Percentiles rank a stretch among this genome's conserved stretches.
Evolutionary conservation across 2,888 invertebrate genomes (phyloP).

Genomic region (Hesperia comma): DNA sequence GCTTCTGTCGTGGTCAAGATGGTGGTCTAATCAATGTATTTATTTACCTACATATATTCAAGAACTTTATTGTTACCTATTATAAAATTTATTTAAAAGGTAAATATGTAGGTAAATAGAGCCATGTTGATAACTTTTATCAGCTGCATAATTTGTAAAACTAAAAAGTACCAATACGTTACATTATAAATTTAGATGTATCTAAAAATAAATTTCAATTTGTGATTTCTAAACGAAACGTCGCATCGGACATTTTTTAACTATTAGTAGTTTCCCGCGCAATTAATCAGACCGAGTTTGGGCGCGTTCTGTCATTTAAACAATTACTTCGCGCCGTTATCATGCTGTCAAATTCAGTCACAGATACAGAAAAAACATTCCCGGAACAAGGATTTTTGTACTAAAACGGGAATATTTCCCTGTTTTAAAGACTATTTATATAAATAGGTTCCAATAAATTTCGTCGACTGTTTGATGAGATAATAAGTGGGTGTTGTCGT

Average conservation of each 20-base stretch:
- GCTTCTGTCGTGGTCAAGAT: too few relatives aligned
- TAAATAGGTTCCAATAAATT: constrained; percentile 19
- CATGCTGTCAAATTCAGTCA: constrained; percentile 80
- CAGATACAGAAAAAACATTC: constrained; percentile 44
- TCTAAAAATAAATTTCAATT: background rate
- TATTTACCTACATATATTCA: too few relatives aligned
- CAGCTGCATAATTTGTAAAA: too few relatives aligned
- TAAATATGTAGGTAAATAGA: too few relatives aligned
- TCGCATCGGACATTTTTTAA: constrained; percentile 56
- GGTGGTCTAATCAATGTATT: too few relatives aligned
- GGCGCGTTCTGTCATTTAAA: constrained; percentile 72
- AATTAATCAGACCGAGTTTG: constrained; percentile 68
- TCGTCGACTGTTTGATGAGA: constrained; percentile 23
- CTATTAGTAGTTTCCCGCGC: constrained; percentile 59
- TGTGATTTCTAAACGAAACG: constrained; percentile 12
- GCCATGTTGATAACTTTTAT: too few relatives aligned
- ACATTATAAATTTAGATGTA: too few relatives aligned
- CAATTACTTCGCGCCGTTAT: constrained; percentile 73
- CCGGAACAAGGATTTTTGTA: constrained; percentile 41
- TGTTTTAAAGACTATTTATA: constrained; percentile 33
- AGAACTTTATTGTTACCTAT: too few relatives aligned
- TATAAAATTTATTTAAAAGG: too few relatives aligned
- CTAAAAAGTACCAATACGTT: too few relatives aligned
- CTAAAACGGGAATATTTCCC: constrained; percentile 36
- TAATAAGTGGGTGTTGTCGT: constrained; percentile 19